A percentile compares a stretch with the other conserved stretches of the same genome.
phyloP scores from a whole-genome alignment of 2,797 vertebrate genomes.

The Moxostoma hubbsi region DNA sequence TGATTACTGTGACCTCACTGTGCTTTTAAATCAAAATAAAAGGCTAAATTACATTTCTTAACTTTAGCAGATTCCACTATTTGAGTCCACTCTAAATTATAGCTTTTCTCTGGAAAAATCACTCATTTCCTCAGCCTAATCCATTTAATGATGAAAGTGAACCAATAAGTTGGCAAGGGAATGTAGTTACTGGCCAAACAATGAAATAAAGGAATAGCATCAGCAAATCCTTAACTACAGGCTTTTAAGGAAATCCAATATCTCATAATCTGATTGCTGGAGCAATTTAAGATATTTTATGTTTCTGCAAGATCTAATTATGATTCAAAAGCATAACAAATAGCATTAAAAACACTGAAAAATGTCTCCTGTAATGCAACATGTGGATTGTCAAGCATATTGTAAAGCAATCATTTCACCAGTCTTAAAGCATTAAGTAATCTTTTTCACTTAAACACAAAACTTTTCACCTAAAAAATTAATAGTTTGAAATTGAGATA shows the following conservation, averaged over 20 bases:
- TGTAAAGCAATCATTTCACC: constrained; percentile 16
- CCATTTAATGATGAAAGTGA: constrained; percentile 52
- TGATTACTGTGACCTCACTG: too few relatives aligned
- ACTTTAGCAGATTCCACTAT: neutral
- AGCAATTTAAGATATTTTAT: constrained; percentile 44
- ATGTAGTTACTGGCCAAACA: constrained; percentile 49
- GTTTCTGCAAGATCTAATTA: constrained; percentile 9
- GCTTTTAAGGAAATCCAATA: constrained; percentile 35
- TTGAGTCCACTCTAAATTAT: neutral
- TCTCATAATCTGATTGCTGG: constrained; percentile 37
- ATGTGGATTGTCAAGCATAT: neutral
- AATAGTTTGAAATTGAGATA: too few relatives aligned
- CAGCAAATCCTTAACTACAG: constrained; percentile 32
- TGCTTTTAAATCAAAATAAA: too few relatives aligned
- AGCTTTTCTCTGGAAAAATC: constrained; percentile 33
- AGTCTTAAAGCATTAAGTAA: neutral
- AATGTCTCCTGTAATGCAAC: neutral
- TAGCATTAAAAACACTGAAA: neutral
- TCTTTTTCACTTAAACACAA: too few relatives aligned
- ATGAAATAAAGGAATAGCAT: constrained; percentile 54
- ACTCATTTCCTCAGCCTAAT: constrained; percentile 27
- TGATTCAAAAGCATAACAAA: too few relatives aligned
- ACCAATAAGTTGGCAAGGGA: constrained; percentile 42
- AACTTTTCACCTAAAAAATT: too few relatives aligned
- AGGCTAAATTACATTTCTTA: too few relatives aligned